A percentile compares a stretch with the other conserved stretches of the same genome.
These are phyloP conservation scores for Ceratosolen solmsi DNA, from an alignment of 1,140 invertebrate species.

Conservation along the genomic window DNA sequence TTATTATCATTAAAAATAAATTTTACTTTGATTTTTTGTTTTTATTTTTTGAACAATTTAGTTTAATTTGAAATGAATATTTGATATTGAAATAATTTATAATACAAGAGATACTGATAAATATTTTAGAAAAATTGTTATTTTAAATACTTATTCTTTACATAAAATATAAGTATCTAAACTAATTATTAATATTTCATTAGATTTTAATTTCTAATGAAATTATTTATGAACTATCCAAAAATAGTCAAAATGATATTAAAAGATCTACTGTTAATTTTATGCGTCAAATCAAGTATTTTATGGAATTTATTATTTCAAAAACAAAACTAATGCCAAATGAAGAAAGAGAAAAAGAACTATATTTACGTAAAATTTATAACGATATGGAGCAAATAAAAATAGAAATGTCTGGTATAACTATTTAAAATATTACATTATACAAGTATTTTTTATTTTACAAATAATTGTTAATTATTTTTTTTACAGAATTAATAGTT, in stretches of 20 bases:
- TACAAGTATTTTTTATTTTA: neutral
- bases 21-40: too few species aligned
- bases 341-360: slow-evolving; percentile 48
- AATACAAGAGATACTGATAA: neutral
- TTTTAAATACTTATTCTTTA: neutral
- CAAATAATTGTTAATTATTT: slow-evolving; percentile 18
- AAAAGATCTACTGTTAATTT: slow-evolving; percentile 44
- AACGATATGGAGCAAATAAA: slow-evolving; percentile 33
- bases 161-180: neutral
- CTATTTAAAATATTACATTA: neutral
- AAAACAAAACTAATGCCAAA: slow-evolving; percentile 34
- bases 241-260: slow-evolving; percentile 26
- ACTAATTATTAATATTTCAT: slow-evolving; percentile 6
- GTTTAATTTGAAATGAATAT: too few species aligned
- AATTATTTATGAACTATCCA: slow-evolving; percentile 30
- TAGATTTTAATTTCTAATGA: slow-evolving; percentile 46
- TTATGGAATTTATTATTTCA: slow-evolving; percentile 50
- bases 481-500: slow-evolving; percentile 46
- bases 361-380: slow-evolving; percentile 47
- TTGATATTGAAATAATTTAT: too few species aligned
- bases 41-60: too few species aligned
- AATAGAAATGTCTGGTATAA: slow-evolving; percentile 43
- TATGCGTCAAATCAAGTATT: slow-evolving; percentile 48
- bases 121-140: neutral
- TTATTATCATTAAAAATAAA: too few species aligned